Conservation (phyloP, 2,113 vertebrate species). For the Pelvicachromis taeniatus region DNA sequence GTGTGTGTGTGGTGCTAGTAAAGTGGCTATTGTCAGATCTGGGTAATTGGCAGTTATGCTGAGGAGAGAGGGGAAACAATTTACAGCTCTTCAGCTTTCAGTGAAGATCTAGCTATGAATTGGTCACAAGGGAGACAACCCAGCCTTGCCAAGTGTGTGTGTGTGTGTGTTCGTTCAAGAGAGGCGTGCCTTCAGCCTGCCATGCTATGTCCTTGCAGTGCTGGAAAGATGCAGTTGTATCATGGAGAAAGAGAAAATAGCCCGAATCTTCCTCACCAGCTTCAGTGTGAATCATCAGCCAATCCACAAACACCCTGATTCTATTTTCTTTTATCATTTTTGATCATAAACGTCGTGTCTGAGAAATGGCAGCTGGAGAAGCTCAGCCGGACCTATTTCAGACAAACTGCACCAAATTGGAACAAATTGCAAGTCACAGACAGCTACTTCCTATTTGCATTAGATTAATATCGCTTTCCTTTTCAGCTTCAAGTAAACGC, state of each 20-base stretch:
- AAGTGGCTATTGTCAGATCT: conserved; percentile 31
- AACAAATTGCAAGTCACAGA: conserved; percentile 14
- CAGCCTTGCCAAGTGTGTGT: background rate
- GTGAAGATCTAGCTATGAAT: conserved; percentile 42
- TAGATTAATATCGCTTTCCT: conserved; percentile 23
- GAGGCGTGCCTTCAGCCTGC: conserved; percentile 27
- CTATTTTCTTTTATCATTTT: background rate
- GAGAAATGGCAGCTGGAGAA: background rate
- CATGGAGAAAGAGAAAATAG: background rate
- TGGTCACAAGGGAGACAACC: conserved; percentile 33
- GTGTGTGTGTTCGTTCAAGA: background rate
- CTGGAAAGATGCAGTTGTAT: conserved; percentile 3
- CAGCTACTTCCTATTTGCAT: conserved; percentile 30
- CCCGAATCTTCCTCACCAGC: background rate
- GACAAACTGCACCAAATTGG: background rate
- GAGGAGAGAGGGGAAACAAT: conserved; percentile 34
- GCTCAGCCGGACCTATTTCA: conserved; percentile 14
- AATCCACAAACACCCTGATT: background rate
- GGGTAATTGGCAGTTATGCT: conserved; percentile 43
- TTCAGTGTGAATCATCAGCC: background rate
- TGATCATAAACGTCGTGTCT: conserved; percentile 6
- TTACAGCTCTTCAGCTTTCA: conserved; percentile 47
- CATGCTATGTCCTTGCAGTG: conserved; percentile 1
- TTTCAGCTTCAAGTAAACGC: background rate
- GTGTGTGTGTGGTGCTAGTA: background rate